Evolutionary conservation across 2,888 invertebrate species (phyloP).

Genomic region (Adineta ricciae): DNA sequence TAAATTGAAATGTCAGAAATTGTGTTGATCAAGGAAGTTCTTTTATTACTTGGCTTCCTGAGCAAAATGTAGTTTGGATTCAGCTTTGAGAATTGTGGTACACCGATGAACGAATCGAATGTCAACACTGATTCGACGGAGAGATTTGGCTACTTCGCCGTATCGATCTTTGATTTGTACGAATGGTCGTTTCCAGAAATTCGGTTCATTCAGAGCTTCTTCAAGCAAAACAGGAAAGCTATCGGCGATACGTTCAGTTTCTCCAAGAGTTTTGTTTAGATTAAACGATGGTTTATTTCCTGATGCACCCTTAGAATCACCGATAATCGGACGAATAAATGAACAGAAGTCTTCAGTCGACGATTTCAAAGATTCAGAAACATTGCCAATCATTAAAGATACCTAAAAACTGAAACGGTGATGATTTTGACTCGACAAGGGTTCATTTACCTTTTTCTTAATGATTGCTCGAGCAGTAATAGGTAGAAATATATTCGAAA

Average conservation of each 20-base stretch:
- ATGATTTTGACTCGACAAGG: not conserved
- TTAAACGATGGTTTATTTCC: not conserved
- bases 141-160: not conserved
- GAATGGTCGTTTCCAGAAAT: not conserved
- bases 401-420: not conserved
- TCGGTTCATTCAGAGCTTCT: not conserved
- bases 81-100: not conserved
- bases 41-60: not conserved
- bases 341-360: not conserved
- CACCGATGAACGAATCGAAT: slow-evolving; percentile 7
- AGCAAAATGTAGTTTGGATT: slow-evolving; percentile 8
- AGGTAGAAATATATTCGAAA: not conserved
- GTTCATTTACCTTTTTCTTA: not conserved
- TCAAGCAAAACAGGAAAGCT: not conserved
- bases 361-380: not conserved
- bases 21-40: too few relatives aligned
- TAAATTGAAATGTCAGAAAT: not conserved
- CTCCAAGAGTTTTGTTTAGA: not conserved
- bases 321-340: not conserved
- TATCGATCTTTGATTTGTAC: not conserved
- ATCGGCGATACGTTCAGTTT: not conserved
- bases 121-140: not conserved
- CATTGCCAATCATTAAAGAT: not conserved
- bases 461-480: not conserved
- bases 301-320: too few relatives aligned